A percentile compares a stretch with the other conserved stretches of the same genome.
Conservation (phyloP, 2,888 invertebrate genomes). For the Mycalesis mineus region DNA sequence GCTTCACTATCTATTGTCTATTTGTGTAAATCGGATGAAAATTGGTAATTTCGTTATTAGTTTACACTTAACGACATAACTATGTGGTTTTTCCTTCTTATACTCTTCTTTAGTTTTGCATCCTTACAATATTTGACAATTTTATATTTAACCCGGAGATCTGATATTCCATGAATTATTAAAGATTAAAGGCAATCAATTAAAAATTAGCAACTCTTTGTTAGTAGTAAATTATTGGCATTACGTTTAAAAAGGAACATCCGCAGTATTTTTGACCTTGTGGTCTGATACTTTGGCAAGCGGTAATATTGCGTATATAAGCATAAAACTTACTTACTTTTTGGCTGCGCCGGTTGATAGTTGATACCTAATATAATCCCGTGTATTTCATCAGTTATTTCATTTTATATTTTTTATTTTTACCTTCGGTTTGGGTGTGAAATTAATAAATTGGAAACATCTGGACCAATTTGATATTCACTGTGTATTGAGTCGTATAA, state of each 20-base stretch:
- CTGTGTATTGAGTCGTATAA: conserved; percentile 5
- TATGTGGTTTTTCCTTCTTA: no score
- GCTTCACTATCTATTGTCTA: neutral
- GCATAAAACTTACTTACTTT: neutral
- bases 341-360: neutral
- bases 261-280: neutral
- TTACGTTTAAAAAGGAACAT: no score
- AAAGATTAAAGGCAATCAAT: no score
- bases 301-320: no score
- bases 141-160: no score
- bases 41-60: no score
- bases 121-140: no score
- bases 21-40: neutral
- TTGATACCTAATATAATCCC: neutral
- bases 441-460: conserved; percentile 11
- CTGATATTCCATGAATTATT: no score
- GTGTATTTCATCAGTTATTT: neutral
- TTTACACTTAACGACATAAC: no score
- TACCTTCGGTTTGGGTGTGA: conserved; percentile 1
- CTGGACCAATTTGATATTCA: conserved; percentile 5
- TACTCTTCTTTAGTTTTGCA: no score
- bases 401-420: neutral
- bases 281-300: neutral
- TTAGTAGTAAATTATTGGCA: no score
- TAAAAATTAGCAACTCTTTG: no score